A percentile compares a stretch with the other conserved stretches of the same genome.
These are phyloP conservation scores for Antheraea mylitta DNA, from an alignment of 1,140 invertebrate genomes.

Conservation along the genomic window DNA sequence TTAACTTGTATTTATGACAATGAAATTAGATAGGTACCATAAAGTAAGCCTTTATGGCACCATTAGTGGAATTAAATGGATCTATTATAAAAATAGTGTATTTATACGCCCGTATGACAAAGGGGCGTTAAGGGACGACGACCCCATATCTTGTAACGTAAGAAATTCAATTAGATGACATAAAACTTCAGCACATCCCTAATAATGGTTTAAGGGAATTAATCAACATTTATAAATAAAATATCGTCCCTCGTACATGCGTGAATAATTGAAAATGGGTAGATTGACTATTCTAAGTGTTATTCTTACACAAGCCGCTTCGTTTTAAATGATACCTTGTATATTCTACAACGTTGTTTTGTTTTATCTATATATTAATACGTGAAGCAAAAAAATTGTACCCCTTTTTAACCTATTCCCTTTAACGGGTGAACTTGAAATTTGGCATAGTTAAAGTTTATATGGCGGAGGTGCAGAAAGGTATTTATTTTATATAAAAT, in stretches of 20 bases:
- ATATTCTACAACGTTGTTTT: too few species aligned
- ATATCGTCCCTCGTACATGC: background rate
- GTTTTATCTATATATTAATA: too few species aligned
- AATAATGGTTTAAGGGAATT: background rate
- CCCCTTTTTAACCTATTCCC: too few species aligned
- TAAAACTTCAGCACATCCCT: background rate
- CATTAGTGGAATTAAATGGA: conserved; percentile 2
- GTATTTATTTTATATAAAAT: too few species aligned
- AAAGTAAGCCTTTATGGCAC: background rate
- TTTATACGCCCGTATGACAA: background rate
- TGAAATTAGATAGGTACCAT: background rate
- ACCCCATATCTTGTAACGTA: background rate
- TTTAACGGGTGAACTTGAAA: too few species aligned
- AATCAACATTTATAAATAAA: background rate
- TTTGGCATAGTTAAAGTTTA: too few species aligned
- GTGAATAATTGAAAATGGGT: too few species aligned
- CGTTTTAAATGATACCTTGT: too few species aligned
- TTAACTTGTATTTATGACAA: conserved; percentile 1
- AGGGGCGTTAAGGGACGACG: background rate
- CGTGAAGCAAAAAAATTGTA: too few species aligned
- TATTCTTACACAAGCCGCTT: too few species aligned
- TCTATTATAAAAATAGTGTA: background rate
- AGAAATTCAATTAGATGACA: conserved; percentile 3
- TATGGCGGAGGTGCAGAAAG: too few species aligned
- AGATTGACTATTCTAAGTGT: too few species aligned